A percentile compares a stretch with the other conserved stretches of the same genome.
phyloP scores from a whole-genome alignment of 30 jellyfish, hydroid and myxozoan species.

The Hydra vulgaris region DNA sequence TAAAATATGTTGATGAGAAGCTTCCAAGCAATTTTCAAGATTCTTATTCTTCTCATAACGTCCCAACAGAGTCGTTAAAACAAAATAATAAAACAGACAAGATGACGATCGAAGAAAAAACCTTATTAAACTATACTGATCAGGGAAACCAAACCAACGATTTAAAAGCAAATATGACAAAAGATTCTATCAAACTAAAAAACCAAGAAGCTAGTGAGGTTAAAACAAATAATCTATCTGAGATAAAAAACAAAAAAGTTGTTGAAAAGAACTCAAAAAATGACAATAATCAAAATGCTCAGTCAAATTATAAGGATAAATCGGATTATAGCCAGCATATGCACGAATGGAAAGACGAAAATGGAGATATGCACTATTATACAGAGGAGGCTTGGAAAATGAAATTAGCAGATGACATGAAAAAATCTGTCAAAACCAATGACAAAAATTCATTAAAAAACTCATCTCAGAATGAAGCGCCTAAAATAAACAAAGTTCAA shows the following conservation, averaged over 20 bases:
- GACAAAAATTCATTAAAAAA: not conserved
- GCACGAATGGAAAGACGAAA: not conserved
- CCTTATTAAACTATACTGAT: too few relatives aligned
- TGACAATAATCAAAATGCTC: too few relatives aligned
- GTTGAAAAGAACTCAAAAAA: not conserved
- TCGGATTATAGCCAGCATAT: not conserved
- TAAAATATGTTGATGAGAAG: not conserved
- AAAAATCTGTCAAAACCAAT: not conserved
- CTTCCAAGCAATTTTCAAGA: not conserved
- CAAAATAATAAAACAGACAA: not conserved
- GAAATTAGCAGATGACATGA: constrained; percentile 8
- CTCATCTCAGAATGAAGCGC: not conserved
- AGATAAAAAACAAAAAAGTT: not conserved
- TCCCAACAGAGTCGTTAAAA: not conserved
- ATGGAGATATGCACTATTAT: not conserved
- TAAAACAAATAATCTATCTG: not conserved
- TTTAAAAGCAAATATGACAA: not conserved
- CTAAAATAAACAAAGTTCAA: not conserved
- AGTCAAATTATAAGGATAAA: too few relatives aligned
- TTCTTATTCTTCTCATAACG: not conserved
- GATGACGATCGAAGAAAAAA: too few relatives aligned
- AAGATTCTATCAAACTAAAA: not conserved
- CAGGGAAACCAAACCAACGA: not conserved
- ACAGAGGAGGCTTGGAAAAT: constrained; percentile 8
- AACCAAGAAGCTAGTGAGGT: not conserved